phyloP scores from a whole-genome alignment of 2,113 vertebrate species.

The Pluvianellus socialis region DNA sequence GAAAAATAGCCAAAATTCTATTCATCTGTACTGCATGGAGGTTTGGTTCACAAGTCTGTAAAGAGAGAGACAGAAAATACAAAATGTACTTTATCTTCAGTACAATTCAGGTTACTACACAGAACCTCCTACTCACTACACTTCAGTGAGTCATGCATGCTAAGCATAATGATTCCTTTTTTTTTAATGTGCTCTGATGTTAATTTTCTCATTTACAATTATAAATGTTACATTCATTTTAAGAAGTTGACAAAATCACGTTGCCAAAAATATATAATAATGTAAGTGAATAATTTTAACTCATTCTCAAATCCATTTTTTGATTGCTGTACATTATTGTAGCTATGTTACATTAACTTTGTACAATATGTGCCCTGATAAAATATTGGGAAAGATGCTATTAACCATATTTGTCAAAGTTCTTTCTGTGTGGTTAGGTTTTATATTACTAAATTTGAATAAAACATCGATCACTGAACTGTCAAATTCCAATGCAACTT shows the following conservation, averaged over 20 bases:
- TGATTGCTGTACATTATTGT: not conserved
- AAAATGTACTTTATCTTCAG: conserved; percentile 17
- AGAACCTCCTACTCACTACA: conserved; percentile 50
- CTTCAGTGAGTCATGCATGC: not conserved
- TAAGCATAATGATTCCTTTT: not conserved
- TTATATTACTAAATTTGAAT: conserved; percentile 5
- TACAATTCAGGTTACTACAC: conserved; percentile 28
- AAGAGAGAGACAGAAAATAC: not conserved
- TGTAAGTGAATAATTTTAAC: not conserved
- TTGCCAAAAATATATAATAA: not conserved
- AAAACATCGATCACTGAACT: not conserved
- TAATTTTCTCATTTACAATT: conserved; percentile 39
- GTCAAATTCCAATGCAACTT: not conserved
- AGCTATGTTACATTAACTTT: not conserved
- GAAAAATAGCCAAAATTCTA: not conserved
- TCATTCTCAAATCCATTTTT: not conserved
- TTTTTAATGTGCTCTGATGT: not conserved
- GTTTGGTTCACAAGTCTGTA: not conserved
- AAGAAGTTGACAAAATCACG: not conserved
- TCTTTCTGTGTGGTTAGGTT: not conserved
- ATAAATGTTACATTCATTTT: not conserved
- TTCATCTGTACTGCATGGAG: not conserved
- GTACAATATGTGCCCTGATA: not conserved
- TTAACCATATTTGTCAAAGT: not conserved
- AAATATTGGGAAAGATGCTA: not conserved